Evolutionary conservation across 2,113 vertebrate genomes (phyloP).

Genomic region (Peromyscus californicus): DNA sequence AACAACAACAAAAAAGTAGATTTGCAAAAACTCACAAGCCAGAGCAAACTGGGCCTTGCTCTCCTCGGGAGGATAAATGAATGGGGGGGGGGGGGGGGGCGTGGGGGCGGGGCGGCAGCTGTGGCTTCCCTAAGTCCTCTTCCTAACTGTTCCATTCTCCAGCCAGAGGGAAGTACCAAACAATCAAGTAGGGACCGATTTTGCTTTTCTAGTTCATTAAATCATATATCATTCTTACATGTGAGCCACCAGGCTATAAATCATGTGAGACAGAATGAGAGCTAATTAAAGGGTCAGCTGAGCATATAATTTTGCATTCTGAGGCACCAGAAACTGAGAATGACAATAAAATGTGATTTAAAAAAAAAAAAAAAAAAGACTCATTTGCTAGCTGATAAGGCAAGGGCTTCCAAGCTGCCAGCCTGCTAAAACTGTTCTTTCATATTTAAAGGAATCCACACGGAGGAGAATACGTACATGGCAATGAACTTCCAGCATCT

Average conservation of each 20-base stretch:
- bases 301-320: slow-evolving; percentile 86
- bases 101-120: background rate
- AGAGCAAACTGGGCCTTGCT: slow-evolving; percentile 42
- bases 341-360: slow-evolving; percentile 72
- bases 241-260: slow-evolving; percentile 88
- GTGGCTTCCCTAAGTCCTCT: slow-evolving; percentile 68
- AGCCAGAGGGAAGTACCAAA: slow-evolving; percentile 72
- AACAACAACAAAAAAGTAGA: slow-evolving; percentile 56
- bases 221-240: slow-evolving; percentile 89
- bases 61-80: slow-evolving; percentile 67
- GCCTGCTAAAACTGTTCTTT: slow-evolving; percentile 53
- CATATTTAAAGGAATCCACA: slow-evolving; percentile 49
- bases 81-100: background rate
- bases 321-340: slow-evolving; percentile 76
- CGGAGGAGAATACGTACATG: slow-evolving; percentile 14
- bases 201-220: slow-evolving; percentile 84
- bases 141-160: slow-evolving; percentile 42
- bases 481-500: slow-evolving; percentile 48
- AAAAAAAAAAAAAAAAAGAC: slow-evolving; percentile 69
- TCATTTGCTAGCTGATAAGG: slow-evolving; percentile 79
- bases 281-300: slow-evolving; percentile 91
- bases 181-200: slow-evolving; percentile 74
- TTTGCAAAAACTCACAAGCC: slow-evolving; percentile 48
- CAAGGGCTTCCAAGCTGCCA: slow-evolving; percentile 73
- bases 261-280: slow-evolving; percentile 93